Conservation (phyloP, 1,140 invertebrate species). For the Eulimnadia texana region DNA sequence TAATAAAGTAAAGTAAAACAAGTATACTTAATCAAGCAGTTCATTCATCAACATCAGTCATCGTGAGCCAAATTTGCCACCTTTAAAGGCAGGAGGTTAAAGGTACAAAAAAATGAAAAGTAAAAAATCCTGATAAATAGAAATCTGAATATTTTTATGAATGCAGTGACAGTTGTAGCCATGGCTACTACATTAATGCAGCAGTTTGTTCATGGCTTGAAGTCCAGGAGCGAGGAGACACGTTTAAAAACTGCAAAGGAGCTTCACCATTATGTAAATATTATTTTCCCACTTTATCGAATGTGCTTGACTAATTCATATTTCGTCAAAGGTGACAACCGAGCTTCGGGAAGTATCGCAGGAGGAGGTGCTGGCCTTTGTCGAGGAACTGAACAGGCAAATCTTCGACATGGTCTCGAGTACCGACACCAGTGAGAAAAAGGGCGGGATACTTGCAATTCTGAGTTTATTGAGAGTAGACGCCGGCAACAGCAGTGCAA, state of each 20-base stretch:
- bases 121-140: too few relatives aligned
- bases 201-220: slow-evolving; percentile 70
- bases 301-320: too few relatives aligned
- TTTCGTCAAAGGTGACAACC: slow-evolving; percentile 46
- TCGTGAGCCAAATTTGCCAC: too few relatives aligned
- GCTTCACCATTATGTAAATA: slow-evolving; percentile 62
- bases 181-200: slow-evolving; percentile 40
- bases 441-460: slow-evolving; percentile 87
- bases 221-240: slow-evolving; percentile 71
- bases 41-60: too few relatives aligned
- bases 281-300: neutral
- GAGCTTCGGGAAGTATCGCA: slow-evolving; percentile 81
- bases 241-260: slow-evolving; percentile 72
- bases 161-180: too few relatives aligned
- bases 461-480: slow-evolving; percentile 82
- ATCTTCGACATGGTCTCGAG: slow-evolving; percentile 92
- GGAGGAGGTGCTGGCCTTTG: slow-evolving; percentile 75
- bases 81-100: too few relatives aligned
- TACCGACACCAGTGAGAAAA: slow-evolving; percentile 82
- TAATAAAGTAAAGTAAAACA: too few relatives aligned
- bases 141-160: too few relatives aligned
- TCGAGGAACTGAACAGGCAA: slow-evolving; percentile 90
- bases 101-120: too few relatives aligned
- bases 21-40: too few relatives aligned
- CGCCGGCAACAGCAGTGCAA: slow-evolving; percentile 75